Conservation (phyloP, 2,797 vertebrate genomes). For the Poecilia gillii region DNA sequence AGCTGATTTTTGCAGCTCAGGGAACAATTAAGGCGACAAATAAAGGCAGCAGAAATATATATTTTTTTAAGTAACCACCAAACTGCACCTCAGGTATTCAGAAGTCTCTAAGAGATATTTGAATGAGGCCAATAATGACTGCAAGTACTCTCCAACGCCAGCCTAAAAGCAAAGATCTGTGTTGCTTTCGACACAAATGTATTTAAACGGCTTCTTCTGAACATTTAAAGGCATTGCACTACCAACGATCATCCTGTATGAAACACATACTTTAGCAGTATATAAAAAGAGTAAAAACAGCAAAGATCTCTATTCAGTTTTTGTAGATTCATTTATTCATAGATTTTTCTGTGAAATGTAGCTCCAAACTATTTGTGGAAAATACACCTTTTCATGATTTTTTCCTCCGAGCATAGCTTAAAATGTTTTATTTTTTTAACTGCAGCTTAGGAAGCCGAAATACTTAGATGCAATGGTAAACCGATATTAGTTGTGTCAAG, state of each 20-base stretch:
- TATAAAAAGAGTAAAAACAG: neutral
- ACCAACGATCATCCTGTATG: neutral
- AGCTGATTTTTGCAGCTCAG: constrained; percentile 43
- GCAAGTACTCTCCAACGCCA: constrained; percentile 63
- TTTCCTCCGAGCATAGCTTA: neutral
- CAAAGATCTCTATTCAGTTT: neutral
- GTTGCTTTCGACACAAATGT: constrained; percentile 58
- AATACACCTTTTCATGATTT: neutral
- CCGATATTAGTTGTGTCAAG: too few relatives aligned
- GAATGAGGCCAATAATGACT: constrained; percentile 71
- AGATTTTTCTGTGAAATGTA: too few relatives aligned
- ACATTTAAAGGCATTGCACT: neutral
- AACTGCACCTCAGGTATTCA: constrained; percentile 55
- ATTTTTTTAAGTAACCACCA: constrained; percentile 64
- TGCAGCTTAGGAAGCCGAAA: neutral
- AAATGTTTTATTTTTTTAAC: neutral
- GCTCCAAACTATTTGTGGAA: too few relatives aligned
- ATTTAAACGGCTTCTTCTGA: constrained; percentile 18
- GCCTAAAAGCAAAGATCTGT: constrained; percentile 54
- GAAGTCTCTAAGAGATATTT: constrained; percentile 66
- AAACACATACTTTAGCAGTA: neutral
- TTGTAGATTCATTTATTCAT: neutral
- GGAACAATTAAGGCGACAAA: constrained; percentile 56
- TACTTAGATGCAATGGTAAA: neutral
- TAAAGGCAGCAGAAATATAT: constrained; percentile 40